Evolutionary conservation across 2,888 invertebrate genomes (phyloP).

Genomic region (Steinernema carpocapsae): DNA sequence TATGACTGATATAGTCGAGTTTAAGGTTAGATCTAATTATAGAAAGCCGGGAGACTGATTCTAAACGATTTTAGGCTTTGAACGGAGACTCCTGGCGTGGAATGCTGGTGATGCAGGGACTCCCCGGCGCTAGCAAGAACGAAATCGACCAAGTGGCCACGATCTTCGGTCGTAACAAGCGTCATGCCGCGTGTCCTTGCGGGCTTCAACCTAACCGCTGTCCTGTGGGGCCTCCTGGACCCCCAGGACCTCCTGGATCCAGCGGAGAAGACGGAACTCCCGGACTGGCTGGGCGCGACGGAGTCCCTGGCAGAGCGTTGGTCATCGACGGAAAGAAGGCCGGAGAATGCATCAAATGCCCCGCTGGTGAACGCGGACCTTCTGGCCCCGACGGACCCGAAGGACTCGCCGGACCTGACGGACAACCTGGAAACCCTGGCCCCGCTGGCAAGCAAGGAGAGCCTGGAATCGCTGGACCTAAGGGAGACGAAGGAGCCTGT

Average conservation of each 20-base stretch:
- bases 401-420: conserved; percentile 35
- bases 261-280: conserved; percentile 53
- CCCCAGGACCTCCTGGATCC: conserved; percentile 52
- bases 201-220: conserved; percentile 44
- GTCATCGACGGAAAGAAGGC: conserved; percentile 36
- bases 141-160: neutral
- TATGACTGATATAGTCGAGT: conserved; percentile 38
- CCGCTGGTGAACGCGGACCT: conserved; percentile 43
- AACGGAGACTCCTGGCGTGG: conserved; percentile 38
- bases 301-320: conserved; percentile 37
- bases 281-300: conserved; percentile 47
- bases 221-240: conserved; percentile 46
- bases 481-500: conserved; percentile 44
- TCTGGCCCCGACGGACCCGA: conserved; percentile 37
- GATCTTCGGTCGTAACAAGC: conserved; percentile 39
- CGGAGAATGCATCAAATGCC: conserved; percentile 48
- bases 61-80: neutral
- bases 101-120: conserved; percentile 35
- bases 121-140: conserved; percentile 9
- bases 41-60: neutral
- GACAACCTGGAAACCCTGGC: conserved; percentile 34
- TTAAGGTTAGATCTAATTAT: neutral
- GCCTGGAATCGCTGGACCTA: conserved; percentile 34
- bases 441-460: conserved; percentile 29
- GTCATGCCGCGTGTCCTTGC: conserved; percentile 47